A percentile compares a stretch with the other conserved stretches of the same genome.
Evolutionary conservation across 2,888 invertebrate species (phyloP).

Genomic region (Pogonocherus hispidulus): DNA sequence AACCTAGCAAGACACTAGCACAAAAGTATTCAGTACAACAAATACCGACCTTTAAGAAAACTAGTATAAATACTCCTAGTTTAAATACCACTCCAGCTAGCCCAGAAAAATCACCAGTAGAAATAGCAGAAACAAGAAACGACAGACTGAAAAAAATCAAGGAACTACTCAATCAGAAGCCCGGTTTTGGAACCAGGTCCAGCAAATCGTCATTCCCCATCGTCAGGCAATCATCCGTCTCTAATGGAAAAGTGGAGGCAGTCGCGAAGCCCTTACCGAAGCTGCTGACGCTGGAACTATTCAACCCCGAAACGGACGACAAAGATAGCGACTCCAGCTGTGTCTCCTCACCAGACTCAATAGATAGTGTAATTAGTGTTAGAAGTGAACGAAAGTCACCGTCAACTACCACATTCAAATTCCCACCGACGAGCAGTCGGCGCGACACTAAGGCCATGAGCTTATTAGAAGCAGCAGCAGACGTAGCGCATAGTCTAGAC

Average conservation of each 20-base stretch:
- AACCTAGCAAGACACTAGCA: conserved; percentile 56
- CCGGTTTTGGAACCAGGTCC: conserved; percentile 74
- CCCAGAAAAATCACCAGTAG: conserved; percentile 53
- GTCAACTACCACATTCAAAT: conserved; percentile 48
- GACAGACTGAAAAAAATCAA: conserved; percentile 79
- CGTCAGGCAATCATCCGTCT: conserved; percentile 76
- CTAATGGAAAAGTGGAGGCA: conserved; percentile 72
- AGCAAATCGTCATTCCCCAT: conserved; percentile 76
- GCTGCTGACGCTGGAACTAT: conserved; percentile 84
- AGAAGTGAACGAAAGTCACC: conserved; percentile 40
- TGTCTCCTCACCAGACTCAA: conserved; percentile 89
- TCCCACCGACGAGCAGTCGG: conserved; percentile 48
- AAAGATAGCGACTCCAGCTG: conserved; percentile 91
- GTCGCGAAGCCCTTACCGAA: conserved; percentile 80
- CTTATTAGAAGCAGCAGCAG: conserved; percentile 77
- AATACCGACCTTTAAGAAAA: conserved; percentile 65
- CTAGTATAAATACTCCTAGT: conserved; percentile 55
- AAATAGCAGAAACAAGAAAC: conserved; percentile 66
- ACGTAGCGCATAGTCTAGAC: conserved; percentile 76
- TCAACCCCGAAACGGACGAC: conserved; percentile 92
- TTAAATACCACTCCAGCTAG: conserved; percentile 41
- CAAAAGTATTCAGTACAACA: conserved; percentile 66
- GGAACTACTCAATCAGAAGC: conserved; percentile 78
- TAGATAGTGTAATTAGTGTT: conserved; percentile 81
- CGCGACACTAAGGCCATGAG: conserved; percentile 66